These are phyloP conservation scores for Drosophila lini DNA, from an alignment of 1,140 invertebrate species.

Conservation along the genomic window DNA sequence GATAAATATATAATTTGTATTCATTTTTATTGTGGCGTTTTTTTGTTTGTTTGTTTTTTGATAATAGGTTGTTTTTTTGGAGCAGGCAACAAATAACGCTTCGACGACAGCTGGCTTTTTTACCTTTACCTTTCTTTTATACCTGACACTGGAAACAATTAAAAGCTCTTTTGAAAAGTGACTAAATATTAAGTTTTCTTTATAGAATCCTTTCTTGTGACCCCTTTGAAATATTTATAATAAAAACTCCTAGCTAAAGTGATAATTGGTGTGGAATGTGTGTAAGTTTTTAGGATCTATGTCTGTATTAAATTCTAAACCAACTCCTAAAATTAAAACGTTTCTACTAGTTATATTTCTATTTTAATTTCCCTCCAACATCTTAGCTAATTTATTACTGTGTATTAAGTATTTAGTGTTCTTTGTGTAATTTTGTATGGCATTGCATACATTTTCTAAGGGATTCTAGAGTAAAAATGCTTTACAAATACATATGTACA, in stretches of 20 bases:
- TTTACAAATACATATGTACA: slow-evolving; percentile 23
- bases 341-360: background rate
- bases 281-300: background rate
- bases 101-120: slow-evolving; percentile 36
- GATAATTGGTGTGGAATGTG: background rate
- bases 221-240: background rate
- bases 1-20: background rate
- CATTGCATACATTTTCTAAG: slow-evolving; percentile 7
- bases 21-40: background rate
- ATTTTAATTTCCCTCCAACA: background rate
- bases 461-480: slow-evolving; percentile 5
- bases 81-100: slow-evolving; percentile 36
- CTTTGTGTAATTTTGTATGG: slow-evolving; percentile 17
- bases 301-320: background rate
- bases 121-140: background rate
- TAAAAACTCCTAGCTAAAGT: background rate
- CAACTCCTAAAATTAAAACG: background rate
- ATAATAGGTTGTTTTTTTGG: background rate
- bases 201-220: background rate
- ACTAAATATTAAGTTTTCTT: background rate
- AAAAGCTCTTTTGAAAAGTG: background rate
- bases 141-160: slow-evolving; percentile 2
- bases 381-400: background rate
- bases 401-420: slow-evolving; percentile 13
- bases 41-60: slow-evolving; percentile 3